These are phyloP conservation scores for Echiichthys vipera DNA, from an alignment of 2,797 vertebrate species.

Conservation along the genomic window DNA sequence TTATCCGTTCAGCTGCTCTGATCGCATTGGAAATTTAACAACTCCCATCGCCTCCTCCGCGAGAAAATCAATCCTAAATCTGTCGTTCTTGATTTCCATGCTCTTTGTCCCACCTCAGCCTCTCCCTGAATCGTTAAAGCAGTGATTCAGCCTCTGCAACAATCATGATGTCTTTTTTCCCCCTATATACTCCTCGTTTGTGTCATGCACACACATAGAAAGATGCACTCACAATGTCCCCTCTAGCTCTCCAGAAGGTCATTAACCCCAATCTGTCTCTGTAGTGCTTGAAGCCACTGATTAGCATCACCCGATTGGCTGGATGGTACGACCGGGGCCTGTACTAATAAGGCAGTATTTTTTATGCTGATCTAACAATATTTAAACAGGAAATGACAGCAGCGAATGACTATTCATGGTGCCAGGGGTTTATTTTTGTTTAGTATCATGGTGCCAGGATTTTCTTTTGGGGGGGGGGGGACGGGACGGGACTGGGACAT, in stretches of 20 bases:
- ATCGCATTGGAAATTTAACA: conserved; percentile 57
- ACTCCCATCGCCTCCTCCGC: conserved; percentile 17
- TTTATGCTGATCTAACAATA: conserved; percentile 20
- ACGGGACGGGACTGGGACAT: conserved; percentile 46
- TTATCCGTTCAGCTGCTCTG: conserved; percentile 33
- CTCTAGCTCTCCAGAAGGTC: conserved; percentile 66
- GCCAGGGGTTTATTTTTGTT: neutral
- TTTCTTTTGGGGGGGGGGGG: neutral
- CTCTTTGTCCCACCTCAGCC: conserved; percentile 12
- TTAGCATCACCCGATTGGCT: conserved; percentile 70
- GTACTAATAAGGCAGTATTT: conserved; percentile 24
- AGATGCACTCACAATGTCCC: conserved; percentile 40
- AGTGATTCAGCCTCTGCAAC: conserved; percentile 26
- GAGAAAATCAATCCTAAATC: conserved; percentile 58
- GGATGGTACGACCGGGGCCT: conserved; percentile 29
- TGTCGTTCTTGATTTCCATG: conserved; percentile 40
- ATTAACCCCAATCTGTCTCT: conserved; percentile 77
- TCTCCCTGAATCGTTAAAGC: conserved; percentile 20
- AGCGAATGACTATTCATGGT: neutral
- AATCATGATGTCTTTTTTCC: neutral
- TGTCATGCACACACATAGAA: conserved; percentile 26
- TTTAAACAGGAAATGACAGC: conserved; percentile 22
- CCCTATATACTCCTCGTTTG: conserved; percentile 27
- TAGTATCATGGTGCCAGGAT: conserved; percentile 1
- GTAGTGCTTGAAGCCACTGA: conserved; percentile 49